Percentiles rank a stretch among this genome's conserved stretches.
These are phyloP conservation scores for Pseudomugil gertrudae DNA, from an alignment of 2,797 vertebrate species.

Conservation along the genomic window DNA sequence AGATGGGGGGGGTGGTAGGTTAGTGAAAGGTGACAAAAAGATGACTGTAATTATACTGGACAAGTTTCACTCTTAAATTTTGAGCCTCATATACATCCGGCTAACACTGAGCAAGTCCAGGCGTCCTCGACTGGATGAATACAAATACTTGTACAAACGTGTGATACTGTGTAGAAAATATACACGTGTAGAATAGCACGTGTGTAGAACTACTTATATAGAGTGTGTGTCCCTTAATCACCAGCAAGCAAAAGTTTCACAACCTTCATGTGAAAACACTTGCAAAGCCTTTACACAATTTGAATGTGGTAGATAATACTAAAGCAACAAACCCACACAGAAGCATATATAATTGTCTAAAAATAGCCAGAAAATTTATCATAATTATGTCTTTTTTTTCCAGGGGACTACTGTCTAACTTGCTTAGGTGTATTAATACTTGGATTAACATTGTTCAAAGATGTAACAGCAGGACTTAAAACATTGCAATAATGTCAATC, in stretches of 20 bases:
- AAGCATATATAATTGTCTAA: constrained; percentile 7
- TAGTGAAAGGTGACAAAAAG: constrained; percentile 17
- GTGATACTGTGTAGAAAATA: constrained; percentile 8
- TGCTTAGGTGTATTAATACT: neutral
- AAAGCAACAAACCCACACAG: neutral
- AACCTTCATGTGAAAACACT: neutral
- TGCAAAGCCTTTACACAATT: neutral
- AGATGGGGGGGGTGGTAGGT: constrained; percentile 16
- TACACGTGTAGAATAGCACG: neutral
- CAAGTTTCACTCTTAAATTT: constrained; percentile 34
- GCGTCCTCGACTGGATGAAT: constrained; percentile 48
- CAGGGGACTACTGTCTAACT: neutral
- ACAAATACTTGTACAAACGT: constrained; percentile 29
- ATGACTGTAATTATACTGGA: constrained; percentile 52
- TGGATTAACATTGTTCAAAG: neutral
- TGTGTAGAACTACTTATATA: neutral
- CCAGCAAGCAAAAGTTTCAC: neutral
- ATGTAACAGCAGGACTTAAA: constrained; percentile 16
- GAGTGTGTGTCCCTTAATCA: constrained; percentile 7
- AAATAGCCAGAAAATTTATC: neutral
- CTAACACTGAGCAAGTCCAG: constrained; percentile 5
- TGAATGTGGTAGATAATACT: neutral
- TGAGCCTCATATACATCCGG: constrained; percentile 36
- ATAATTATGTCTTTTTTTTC: neutral
- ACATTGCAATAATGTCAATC: constrained; percentile 41